Evolutionary conservation across 1,140 invertebrate genomes (phyloP).

Genomic region (Drusus annulatus): DNA sequence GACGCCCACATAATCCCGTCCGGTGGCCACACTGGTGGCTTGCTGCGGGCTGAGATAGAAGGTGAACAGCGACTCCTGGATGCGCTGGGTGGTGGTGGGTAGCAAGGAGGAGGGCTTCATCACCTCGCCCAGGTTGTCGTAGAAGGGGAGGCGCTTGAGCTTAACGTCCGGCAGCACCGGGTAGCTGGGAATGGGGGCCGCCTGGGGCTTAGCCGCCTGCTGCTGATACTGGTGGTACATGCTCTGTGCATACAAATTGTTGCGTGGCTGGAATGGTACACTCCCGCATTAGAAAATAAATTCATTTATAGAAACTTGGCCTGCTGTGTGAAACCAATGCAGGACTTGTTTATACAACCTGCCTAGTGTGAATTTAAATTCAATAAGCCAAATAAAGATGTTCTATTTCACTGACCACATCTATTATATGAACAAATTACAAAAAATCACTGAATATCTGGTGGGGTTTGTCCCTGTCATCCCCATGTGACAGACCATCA

Average conservation of each 20-base stretch:
- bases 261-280: conserved; percentile 64
- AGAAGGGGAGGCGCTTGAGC: conserved; percentile 92
- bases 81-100: conserved; percentile 80
- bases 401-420: too few species aligned
- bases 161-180: conserved; percentile 93
- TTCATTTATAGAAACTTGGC: too few species aligned
- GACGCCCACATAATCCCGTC: conserved; percentile 78
- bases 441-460: too few species aligned
- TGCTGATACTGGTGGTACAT: conserved; percentile 70
- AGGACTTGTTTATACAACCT: too few species aligned
- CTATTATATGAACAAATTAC: too few species aligned
- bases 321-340: too few species aligned
- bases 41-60: conserved; percentile 95
- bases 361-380: too few species aligned
- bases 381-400: too few species aligned
- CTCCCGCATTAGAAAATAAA: too few species aligned
- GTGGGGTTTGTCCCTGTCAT: too few species aligned
- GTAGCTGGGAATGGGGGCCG: conserved; percentile 68
- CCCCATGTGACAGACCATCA: too few species aligned
- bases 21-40: conserved; percentile 88
- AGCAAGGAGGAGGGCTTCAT: conserved; percentile 91
- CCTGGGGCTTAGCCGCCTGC: conserved; percentile 35
- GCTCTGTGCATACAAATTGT: conserved; percentile 67
- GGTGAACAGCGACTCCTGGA: conserved; percentile 88
- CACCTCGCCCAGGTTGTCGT: conserved; percentile 89